Evolutionary conservation across 2,113 vertebrate species (phyloP).

Genomic region (Microtus oregoni): DNA sequence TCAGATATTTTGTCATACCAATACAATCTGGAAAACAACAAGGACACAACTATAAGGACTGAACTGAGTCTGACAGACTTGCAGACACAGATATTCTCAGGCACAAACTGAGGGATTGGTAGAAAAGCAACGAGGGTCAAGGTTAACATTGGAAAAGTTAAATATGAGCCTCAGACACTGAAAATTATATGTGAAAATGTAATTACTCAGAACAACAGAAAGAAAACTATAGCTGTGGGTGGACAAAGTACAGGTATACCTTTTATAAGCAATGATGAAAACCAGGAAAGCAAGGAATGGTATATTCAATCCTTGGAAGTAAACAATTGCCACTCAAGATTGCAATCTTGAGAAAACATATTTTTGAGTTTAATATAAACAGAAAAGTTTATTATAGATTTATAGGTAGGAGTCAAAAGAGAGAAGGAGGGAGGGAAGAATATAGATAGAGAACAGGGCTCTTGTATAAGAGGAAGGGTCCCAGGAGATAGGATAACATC

Average conservation of each 20-base stretch:
- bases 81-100: not conserved
- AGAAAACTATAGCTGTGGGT: not conserved
- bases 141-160: not conserved
- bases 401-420: not conserved
- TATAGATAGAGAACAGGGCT: too few relatives aligned
- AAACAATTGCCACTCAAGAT: too few relatives aligned
- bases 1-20: not conserved
- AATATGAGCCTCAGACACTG: not conserved
- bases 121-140: not conserved
- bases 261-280: too few relatives aligned
- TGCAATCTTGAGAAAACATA: too few relatives aligned
- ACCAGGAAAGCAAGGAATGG: too few relatives aligned
- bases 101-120: not conserved
- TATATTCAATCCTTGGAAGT: too few relatives aligned
- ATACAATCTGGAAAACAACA: not conserved
- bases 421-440: not conserved
- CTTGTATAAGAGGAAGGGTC: not conserved
- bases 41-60: too few relatives aligned
- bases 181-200: not conserved
- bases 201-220: not conserved
- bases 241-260: not conserved
- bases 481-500: not conserved
- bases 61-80: not conserved
- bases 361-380: not conserved
- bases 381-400: too few relatives aligned